Percentiles rank a stretch among this genome's conserved stretches.
phyloP scores from a whole-genome alignment of 2,888 invertebrate species.

The Rhamphomyia laevipes region DNA sequence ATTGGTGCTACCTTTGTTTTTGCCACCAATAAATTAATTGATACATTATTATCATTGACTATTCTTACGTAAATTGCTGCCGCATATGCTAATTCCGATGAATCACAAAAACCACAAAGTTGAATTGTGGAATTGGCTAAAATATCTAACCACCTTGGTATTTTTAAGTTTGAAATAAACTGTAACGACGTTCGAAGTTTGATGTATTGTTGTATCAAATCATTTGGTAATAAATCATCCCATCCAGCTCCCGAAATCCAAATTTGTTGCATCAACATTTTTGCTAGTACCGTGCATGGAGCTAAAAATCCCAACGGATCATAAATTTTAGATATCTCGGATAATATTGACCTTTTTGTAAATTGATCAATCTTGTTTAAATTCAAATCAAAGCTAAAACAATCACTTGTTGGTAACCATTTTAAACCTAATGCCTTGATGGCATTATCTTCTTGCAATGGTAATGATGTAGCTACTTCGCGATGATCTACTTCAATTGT shows the following conservation, averaged over 20 bases:
- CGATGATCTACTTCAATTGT: neutral
- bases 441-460: neutral
- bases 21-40: neutral
- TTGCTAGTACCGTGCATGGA: neutral
- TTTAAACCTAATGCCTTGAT: conserved; percentile 1
- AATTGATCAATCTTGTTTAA: neutral
- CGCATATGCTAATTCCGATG: neutral
- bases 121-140: neutral
- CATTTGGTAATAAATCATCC: neutral
- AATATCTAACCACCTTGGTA: conserved; percentile 1
- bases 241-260: neutral
- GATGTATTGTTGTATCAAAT: neutral
- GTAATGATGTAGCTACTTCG: neutral
- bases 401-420: conserved; percentile 4
- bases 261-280: conserved; percentile 1
- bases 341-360: conserved; percentile 2
- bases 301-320: conserved; percentile 7
- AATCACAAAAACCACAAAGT: conserved; percentile 3
- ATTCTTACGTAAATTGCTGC: neutral
- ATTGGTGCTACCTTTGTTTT: no score
- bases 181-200: neutral
- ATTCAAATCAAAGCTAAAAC: neutral
- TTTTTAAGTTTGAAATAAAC: neutral
- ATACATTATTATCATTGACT: neutral
- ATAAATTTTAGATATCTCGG: conserved; percentile 1